A percentile compares a stretch with the other conserved stretches of the same genome.
These are phyloP conservation scores for Corythaixoides concolor DNA, from an alignment of 2,113 vertebrate genomes.

Conservation along the genomic window DNA sequence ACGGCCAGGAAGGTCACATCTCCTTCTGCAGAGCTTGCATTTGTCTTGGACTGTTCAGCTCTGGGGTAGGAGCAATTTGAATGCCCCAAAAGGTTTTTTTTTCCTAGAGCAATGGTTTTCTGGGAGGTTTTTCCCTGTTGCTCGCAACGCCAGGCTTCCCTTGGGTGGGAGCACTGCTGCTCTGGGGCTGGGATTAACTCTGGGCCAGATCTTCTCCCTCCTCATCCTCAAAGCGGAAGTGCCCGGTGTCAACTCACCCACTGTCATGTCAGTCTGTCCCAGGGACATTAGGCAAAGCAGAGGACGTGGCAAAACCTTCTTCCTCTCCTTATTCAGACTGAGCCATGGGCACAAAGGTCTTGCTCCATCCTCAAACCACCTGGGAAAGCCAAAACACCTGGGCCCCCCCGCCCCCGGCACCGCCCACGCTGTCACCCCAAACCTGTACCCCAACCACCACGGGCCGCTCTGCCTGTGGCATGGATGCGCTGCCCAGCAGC, in stretches of 20 bases:
- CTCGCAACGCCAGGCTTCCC: not conserved
- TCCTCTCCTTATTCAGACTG: not conserved
- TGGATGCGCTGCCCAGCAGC: fast-evolving
- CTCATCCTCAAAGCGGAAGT: not conserved
- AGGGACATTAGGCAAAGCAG: not conserved
- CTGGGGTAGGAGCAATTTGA: not conserved
- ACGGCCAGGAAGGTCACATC: not conserved
- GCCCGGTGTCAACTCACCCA: not conserved
- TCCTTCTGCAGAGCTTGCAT: not conserved
- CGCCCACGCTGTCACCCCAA: fast-evolving
- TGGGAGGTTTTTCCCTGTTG: not conserved
- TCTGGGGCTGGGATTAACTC: not conserved
- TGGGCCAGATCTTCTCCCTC: not conserved
- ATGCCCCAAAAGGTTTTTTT: not conserved
- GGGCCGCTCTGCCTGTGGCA: fast-evolving
- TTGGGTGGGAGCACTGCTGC: not conserved
- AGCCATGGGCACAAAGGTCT: fast-evolving
- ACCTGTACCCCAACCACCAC: fast-evolving
- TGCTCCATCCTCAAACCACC: not conserved
- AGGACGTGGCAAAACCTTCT: not conserved
- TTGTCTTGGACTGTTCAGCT: not conserved
- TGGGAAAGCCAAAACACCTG: not conserved
- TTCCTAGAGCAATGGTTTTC: not conserved
- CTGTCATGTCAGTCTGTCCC: fast-evolving
- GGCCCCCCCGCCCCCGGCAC: not conserved